Conservation (phyloP, 1,140 invertebrate genomes). For the Sarcophaga peregrina region DNA sequence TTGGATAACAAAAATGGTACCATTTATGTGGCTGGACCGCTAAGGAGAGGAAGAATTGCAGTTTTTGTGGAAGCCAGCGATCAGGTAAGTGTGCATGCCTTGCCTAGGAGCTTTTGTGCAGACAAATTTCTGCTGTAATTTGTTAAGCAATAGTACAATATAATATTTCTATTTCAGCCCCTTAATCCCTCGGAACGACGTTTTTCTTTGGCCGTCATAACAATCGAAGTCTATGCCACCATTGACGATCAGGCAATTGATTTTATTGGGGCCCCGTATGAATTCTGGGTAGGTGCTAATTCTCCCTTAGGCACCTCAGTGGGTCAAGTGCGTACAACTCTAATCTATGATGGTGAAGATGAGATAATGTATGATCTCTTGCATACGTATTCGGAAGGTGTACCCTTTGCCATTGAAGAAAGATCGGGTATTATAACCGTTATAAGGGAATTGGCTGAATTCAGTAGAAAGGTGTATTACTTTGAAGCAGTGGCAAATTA, state of each 20-base stretch:
- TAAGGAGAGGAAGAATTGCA: conserved; percentile 76
- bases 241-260: conserved; percentile 76
- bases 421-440: conserved; percentile 88
- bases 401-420: conserved; percentile 91
- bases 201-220: conserved; percentile 85
- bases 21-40: conserved; percentile 76
- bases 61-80: conserved; percentile 85
- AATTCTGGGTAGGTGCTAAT: conserved; percentile 89
- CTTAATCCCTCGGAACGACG: conserved; percentile 82
- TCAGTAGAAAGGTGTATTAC: conserved; percentile 76
- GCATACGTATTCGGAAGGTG: conserved; percentile 84
- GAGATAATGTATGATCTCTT: conserved; percentile 81
- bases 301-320: conserved; percentile 85
- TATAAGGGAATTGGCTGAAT: conserved; percentile 79
- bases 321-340: conserved; percentile 81
- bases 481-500: conserved; percentile 84
- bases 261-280: conserved; percentile 88
- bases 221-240: conserved; percentile 73
- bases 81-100: conserved; percentile 64
- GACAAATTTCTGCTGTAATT: neutral
- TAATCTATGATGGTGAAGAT: conserved; percentile 73
- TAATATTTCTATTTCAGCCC: conserved; percentile 64
- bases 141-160: neutral
- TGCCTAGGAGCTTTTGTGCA: neutral
- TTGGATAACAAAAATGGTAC: conserved; percentile 79